Base-by-base conservation (phyloP, 2,888 invertebrate species). In the Tetragonula carbonaria region DNA sequence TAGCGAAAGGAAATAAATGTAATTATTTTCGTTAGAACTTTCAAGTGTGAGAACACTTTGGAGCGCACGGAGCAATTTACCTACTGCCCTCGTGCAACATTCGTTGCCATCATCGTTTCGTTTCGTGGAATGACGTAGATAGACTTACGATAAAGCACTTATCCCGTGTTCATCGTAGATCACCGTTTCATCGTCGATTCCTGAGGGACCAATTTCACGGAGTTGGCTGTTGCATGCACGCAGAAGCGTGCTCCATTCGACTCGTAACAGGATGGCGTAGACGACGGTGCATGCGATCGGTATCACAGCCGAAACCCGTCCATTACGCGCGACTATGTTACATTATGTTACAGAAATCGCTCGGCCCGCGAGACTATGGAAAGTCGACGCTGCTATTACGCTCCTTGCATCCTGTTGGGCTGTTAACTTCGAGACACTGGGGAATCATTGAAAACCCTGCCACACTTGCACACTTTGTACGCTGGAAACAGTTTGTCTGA, bases 261-360 rank as follows among this genome's bases (percentile, higher is more conserved):
- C 53, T 51, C 51, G 71, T 59, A 66, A 63, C 63, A 45, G 23
- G 11, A 33, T 51, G 33, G 16, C 16, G 51, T 28, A 57, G 57
- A 67, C 8, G 51, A 53, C 28, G 81, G 50, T 71, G 80, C 80
- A n/a, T 63, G 75, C 55, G 80, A 82, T 74, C 50, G 57, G 62
- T 74, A 82, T 82, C 82, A 68, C 55, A 55, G 38, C 65, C 65
- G 70, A 82, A 70, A 70, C 63, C 72, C 82, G 14, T 57, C 68
- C 74, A 80, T 80, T 82, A 82, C 57, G 50, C 67, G 62, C 68
- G 74, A 80, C 70, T 82, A 70, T 70, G 80, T 80, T 74, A 70
- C 74, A 74, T 74, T 80, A 65, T 28, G 72, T 74, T 65, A n/a
- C 14, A 38, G 50, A 70, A 71, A 70, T 62, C 57, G 53, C 38